Percentiles rank a stretch among this genome's conserved stretches.
These are phyloP conservation scores for Netelia inedita DNA, from an alignment of 2,888 invertebrate species.

Conservation along the genomic window DNA sequence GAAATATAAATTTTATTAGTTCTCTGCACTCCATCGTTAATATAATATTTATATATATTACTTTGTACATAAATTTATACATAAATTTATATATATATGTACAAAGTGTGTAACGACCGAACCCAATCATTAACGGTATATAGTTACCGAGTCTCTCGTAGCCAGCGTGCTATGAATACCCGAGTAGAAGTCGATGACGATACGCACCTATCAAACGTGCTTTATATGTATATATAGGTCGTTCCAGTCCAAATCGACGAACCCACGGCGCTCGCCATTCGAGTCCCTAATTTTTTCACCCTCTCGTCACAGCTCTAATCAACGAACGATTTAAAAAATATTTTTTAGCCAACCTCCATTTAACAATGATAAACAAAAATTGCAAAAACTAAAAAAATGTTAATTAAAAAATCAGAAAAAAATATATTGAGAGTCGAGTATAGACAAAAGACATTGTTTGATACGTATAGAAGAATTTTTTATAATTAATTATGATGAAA, in stretches of 20 bases:
- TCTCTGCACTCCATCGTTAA: neutral
- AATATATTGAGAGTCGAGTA: too few species aligned
- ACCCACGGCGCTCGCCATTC: neutral
- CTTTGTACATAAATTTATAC: too few species aligned
- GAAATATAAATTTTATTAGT: neutral
- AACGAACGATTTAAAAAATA: too few species aligned
- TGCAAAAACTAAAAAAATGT: too few species aligned
- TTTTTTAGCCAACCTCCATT: too few species aligned
- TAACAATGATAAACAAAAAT: too few species aligned
- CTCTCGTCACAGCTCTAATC: too few species aligned
- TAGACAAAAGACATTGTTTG: too few species aligned
- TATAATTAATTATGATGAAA: too few species aligned
- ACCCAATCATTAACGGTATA: conserved; percentile 62
- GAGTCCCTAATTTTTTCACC: too few species aligned
- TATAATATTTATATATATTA: neutral
- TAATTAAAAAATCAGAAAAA: too few species aligned
- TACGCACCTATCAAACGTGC: conserved; percentile 47
- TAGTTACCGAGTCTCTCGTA: conserved; percentile 38
- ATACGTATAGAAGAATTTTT: too few species aligned
- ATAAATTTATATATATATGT: neutral
- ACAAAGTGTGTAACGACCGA: conserved; percentile 13
- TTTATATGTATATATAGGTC: conserved; percentile 3
- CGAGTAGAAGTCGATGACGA: conserved; percentile 61
- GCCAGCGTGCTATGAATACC: conserved; percentile 64
- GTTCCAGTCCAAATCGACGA: neutral